Base-by-base conservation (phyloP, 2,888 invertebrate species). In the Abscondita cerata region DNA sequence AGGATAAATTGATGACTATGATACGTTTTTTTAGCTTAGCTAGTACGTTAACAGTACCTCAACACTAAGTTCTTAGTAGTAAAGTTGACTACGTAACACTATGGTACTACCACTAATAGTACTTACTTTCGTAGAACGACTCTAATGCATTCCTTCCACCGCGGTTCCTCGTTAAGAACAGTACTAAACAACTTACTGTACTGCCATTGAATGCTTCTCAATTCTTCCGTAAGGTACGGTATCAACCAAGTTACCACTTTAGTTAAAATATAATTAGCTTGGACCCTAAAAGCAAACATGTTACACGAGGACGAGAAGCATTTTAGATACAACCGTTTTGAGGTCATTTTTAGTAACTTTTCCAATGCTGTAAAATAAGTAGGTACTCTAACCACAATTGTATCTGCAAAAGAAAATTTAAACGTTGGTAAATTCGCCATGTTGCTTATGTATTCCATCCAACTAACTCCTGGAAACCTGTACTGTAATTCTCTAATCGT, bases 261-360 rank as follows among this genome's bases (percentile, higher is more conserved):
- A 95, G 96, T 96, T 87, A 96, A 87, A 70, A 94, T 88, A 76
- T 97, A 97, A 82, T 97, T 97, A 1, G 96, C 93, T 72, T 91
- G 85, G 2, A 86, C 83, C 65, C 92, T 87, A 75, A 33, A 44
- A 50, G 41, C 3, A 41, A 41, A n/a, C n/a, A n/a, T n/a, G n/a
- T 40, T 4, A 12, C 41, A 41, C 1, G 16, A 2, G n/a, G 13
- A 15, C 9, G 8, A 33, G 9, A 8, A n/a, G n/a, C n/a, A n/a
- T 47, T n/a, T 20, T 8, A 13, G 6, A 33, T 4, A 41, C 58
- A 71, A 79, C 79, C 76, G 82, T 68, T 86, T 86, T 0, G 86
- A 84, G 0, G 86, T 87, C 11, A 71, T 77, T 41, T 79, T 81
- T 56, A 87, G 75, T 1, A 86, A 77, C 0, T 72, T 84, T 78